Conservation (phyloP, 2,113 vertebrate species). For the Trogon melanurus region DNA sequence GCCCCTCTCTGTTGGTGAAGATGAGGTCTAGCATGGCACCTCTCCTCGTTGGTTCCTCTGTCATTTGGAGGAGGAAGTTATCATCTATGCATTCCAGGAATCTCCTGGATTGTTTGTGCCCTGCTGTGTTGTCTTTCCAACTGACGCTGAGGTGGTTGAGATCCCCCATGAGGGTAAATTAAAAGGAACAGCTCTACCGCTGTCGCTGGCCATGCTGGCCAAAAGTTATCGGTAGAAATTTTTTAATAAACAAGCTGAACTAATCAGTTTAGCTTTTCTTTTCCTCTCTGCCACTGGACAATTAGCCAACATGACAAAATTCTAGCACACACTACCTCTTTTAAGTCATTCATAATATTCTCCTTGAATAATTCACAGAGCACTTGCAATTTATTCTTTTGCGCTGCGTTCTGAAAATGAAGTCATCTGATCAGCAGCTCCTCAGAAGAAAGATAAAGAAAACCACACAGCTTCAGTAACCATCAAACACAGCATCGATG, state of each 20-base stretch:
- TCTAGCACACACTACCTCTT: background rate
- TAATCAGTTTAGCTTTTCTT: background rate
- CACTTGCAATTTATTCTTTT: constrained; percentile 29
- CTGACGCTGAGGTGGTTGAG: too few species aligned
- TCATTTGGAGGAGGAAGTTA: too few species aligned
- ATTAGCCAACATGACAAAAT: background rate
- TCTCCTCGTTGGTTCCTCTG: too few species aligned
- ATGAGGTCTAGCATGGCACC: too few species aligned
- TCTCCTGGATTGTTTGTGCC: too few species aligned
- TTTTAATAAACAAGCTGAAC: background rate
- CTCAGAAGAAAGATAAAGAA: constrained; percentile 14
- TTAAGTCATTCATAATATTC: constrained; percentile 5
- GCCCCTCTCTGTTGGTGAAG: too few species aligned
- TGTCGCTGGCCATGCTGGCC: too few species aligned
- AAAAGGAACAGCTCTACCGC: too few species aligned
- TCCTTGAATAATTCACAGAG: constrained; percentile 17
- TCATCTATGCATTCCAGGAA: too few species aligned
- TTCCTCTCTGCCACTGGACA: constrained; percentile 7
- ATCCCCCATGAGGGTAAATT: too few species aligned
- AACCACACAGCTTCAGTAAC: constrained; percentile 12
- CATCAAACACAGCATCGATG: background rate
- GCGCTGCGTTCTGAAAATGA: background rate
- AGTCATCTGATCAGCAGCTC: constrained; percentile 1
- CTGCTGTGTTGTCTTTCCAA: too few species aligned
- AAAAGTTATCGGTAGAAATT: background rate